Percentiles rank a stretch among this genome's conserved stretches.
Evolutionary conservation across 2,888 invertebrate species (phyloP).

Genomic region (Monopis laevigella): DNA sequence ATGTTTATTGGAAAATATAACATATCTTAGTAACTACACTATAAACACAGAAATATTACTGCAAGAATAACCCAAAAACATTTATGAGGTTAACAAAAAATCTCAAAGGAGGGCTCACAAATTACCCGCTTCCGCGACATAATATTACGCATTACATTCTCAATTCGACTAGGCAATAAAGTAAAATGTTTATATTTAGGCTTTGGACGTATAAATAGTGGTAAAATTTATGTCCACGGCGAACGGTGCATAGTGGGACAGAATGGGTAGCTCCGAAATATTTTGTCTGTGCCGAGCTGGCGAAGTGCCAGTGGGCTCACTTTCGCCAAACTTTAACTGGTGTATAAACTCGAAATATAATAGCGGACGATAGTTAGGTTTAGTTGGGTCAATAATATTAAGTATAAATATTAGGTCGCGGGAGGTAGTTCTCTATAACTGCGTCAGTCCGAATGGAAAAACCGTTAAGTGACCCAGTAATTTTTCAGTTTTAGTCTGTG

Average conservation of each 20-base stretch:
- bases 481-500: too few relatives aligned
- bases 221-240: conserved; percentile 39
- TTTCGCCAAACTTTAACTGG: conserved; percentile 37
- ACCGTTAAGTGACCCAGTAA: too few relatives aligned
- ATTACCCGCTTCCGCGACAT: conserved; percentile 32
- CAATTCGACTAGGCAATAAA: conserved; percentile 36
- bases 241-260: conserved; percentile 32
- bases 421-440: too few relatives aligned
- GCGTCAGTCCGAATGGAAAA: too few relatives aligned
- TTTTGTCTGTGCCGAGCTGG: conserved; percentile 57
- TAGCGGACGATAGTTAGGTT: conserved; percentile 7
- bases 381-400: conserved; percentile 4
- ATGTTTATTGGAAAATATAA: too few relatives aligned
- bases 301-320: conserved; percentile 54
- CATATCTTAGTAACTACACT: too few relatives aligned
- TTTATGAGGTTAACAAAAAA: conserved; percentile 2
- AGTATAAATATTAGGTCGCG: too few relatives aligned
- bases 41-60: too few relatives aligned
- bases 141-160: conserved; percentile 25
- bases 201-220: conserved; percentile 40
- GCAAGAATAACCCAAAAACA: too few relatives aligned
- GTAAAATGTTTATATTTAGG: conserved; percentile 48
- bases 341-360: background rate
- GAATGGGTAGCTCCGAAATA: conserved; percentile 57
- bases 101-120: background rate